These are phyloP conservation scores for Cichlasoma orientale DNA, from an alignment of 2,797 vertebrate genomes.

Conservation along the genomic window DNA sequence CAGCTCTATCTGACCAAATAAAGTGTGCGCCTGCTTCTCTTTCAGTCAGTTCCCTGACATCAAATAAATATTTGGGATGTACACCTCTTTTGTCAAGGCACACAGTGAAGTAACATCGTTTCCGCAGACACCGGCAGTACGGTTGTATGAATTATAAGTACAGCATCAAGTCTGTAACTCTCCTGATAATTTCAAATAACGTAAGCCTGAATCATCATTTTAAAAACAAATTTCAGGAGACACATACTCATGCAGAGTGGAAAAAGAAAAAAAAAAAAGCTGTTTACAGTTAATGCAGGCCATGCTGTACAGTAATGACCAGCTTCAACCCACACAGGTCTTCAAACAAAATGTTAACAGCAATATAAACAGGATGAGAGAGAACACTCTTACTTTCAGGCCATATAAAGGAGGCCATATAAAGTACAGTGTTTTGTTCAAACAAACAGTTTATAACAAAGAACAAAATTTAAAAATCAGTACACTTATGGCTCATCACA, in stretches of 20 bases:
- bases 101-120: slow-evolving; percentile 28
- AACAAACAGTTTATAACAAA: not conserved
- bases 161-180: slow-evolving; percentile 31
- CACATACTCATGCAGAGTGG: not conserved
- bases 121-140: slow-evolving; percentile 1
- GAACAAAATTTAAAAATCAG: not conserved
- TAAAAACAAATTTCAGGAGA: not conserved
- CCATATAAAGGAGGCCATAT: not conserved
- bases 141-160: slow-evolving; percentile 36
- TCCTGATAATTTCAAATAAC: slow-evolving; percentile 27
- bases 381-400: not conserved
- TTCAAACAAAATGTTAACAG: not conserved
- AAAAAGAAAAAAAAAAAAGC: not conserved
- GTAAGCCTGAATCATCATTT: slow-evolving; percentile 15
- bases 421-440: not conserved
- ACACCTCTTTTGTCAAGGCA: slow-evolving; percentile 30
- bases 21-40: slow-evolving; percentile 41
- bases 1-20: slow-evolving; percentile 59
- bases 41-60: slow-evolving; percentile 28
- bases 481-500: not conserved
- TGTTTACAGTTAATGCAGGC: not conserved
- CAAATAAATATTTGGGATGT: slow-evolving; percentile 52
- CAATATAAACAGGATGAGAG: not conserved
- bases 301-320: not conserved
- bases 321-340: slow-evolving; percentile 1